Percentiles rank a stretch among this genome's conserved stretches.
phyloP scores from a whole-genome alignment of 2,113 vertebrate genomes.

The Lepisosteus osseus region DNA sequence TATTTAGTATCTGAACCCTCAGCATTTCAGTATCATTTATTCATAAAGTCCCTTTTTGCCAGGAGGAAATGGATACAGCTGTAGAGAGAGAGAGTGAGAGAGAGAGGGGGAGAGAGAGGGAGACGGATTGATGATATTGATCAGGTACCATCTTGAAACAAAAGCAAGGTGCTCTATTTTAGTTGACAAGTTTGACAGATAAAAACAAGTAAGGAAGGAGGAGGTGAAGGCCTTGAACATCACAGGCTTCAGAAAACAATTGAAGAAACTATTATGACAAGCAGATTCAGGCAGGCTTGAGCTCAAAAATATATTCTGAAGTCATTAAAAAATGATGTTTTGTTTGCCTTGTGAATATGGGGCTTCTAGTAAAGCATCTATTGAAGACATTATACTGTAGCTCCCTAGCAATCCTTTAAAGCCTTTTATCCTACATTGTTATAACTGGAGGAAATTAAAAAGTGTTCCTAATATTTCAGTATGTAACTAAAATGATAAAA shows the following conservation, averaged over 20 bases:
- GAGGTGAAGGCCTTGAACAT: conserved; percentile 93
- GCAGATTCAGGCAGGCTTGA: conserved; percentile 80
- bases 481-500: too few species aligned
- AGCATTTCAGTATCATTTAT: conserved; percentile 99
- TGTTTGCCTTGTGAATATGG: conserved; percentile 93
- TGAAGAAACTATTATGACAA: conserved; percentile 95
- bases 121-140: conserved; percentile 97
- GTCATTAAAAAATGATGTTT: conserved; percentile 96
- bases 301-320: conserved; percentile 81
- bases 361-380: conserved; percentile 61
- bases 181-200: conserved; percentile 95
- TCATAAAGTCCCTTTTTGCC: conserved; percentile 99
- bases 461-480: neutral
- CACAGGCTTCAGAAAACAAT: conserved; percentile 84
- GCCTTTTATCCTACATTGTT: conserved; percentile 10
- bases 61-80: conserved; percentile 99
- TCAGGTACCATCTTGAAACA: conserved; percentile 95
- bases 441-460: neutral
- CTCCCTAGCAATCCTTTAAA: conserved; percentile 20
- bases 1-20: conserved; percentile 99
- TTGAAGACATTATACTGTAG: conserved; percentile 10
- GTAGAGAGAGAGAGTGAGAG: conserved; percentile 73
- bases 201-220: conserved; percentile 80
- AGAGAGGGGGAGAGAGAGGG: conserved; percentile 61
- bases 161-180: conserved; percentile 87